A percentile compares a stretch with the other conserved stretches of the same genome.
Evolutionary conservation across 2,888 invertebrate species (phyloP).

Genomic region (Pasiphila rectangulata): DNA sequence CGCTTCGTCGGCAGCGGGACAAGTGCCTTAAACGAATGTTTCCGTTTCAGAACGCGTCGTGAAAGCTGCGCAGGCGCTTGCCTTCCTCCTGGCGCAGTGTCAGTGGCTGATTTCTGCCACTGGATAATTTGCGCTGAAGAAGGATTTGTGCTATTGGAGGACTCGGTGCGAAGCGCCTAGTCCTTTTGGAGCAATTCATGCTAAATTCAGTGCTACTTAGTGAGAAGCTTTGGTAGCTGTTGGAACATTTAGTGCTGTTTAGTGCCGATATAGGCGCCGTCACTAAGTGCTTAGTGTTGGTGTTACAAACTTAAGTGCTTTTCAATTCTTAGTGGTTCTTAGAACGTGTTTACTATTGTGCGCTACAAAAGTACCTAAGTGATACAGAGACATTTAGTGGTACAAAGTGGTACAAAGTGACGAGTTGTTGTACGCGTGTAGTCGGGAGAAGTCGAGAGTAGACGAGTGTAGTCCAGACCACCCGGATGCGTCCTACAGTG

Average conservation of each 20-base stretch:
- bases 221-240: too few species aligned
- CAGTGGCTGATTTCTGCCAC: not conserved
- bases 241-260: not conserved
- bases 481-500: conserved; percentile 13
- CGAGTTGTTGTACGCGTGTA: not conserved
- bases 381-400: too few species aligned
- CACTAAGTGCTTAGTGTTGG: too few species aligned
- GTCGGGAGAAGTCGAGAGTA: not conserved
- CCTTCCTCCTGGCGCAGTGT: not conserved
- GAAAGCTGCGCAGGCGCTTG: conserved; percentile 26
- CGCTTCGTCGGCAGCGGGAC: too few species aligned
- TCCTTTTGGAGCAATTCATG: not conserved
- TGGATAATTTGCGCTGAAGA: not conserved
- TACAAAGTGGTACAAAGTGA: too few species aligned
- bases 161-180: not conserved
- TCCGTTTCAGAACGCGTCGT: conserved; percentile 28
- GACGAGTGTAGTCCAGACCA: not conserved
- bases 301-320: too few species aligned
- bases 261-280: not conserved
- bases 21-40: conserved; percentile 18
- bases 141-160: not conserved
- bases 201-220: not conserved
- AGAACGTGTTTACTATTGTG: too few species aligned
- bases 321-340: not conserved
- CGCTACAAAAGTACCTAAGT: too few species aligned